A percentile compares a stretch with the other conserved stretches of the same genome.
Evolutionary conservation across 2,888 invertebrate genomes (phyloP).

Genomic region (Drosophila anomelani): DNA sequence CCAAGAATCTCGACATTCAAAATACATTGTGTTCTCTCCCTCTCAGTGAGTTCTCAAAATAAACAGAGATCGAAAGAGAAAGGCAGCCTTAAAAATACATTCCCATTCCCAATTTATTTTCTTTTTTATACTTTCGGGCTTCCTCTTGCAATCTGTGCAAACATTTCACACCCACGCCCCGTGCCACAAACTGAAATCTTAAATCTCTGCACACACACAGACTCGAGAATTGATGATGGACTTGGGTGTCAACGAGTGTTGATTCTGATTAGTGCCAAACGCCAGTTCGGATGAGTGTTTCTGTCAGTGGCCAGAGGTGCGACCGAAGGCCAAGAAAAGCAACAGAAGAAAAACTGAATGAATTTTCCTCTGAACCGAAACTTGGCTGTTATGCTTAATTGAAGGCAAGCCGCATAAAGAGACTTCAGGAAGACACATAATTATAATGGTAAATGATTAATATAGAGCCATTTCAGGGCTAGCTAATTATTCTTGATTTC

Average conservation of each 20-base stretch:
- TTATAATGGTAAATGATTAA: neutral
- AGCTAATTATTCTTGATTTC: neutral
- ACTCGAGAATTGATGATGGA: slow-evolving; percentile 38
- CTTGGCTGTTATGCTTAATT: neutral
- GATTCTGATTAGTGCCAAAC: slow-evolving; percentile 44
- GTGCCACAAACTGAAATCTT: slow-evolving; percentile 54
- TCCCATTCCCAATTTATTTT: slow-evolving; percentile 8
- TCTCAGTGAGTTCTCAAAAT: slow-evolving; percentile 38
- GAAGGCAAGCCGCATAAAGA: neutral
- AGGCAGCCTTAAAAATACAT: slow-evolving; percentile 36
- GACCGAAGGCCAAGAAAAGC: slow-evolving; percentile 9
- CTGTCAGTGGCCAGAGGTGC: slow-evolving; percentile 21
- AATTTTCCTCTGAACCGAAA: neutral
- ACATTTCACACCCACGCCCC: slow-evolving; percentile 37
- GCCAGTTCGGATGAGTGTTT: slow-evolving; percentile 34
- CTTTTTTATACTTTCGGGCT: slow-evolving; percentile 2
- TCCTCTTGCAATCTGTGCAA: slow-evolving; percentile 43
- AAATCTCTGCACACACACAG: slow-evolving; percentile 1
- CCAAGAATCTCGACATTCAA: slow-evolving; percentile 33
- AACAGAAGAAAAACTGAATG: neutral
- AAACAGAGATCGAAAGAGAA: slow-evolving; percentile 39
- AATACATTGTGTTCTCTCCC: slow-evolving; percentile 19
- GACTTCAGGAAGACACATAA: neutral
- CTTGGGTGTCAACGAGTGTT: slow-evolving; percentile 50
- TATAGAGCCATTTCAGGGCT: neutral